phyloP scores from a whole-genome alignment of 2,888 invertebrate species.

The Eupithecia exiguata region DNA sequence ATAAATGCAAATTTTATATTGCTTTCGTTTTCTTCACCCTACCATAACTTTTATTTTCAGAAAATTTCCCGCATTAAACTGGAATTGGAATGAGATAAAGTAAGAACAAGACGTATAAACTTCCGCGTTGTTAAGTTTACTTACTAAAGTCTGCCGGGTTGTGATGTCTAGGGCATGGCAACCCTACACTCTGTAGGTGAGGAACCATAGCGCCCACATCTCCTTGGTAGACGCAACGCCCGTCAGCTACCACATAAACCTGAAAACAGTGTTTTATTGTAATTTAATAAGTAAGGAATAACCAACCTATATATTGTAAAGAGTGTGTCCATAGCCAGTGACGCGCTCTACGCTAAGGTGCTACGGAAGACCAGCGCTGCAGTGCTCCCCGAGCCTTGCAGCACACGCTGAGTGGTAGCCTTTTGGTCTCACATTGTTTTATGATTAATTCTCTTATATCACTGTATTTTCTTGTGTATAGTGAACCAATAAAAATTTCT shows the following conservation, averaged over 20 bases:
- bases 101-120: not conserved
- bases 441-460: too few species aligned
- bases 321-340: too few species aligned
- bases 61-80: not conserved
- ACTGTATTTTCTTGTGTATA: too few species aligned
- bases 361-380: too few species aligned
- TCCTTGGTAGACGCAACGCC: constrained; percentile 87
- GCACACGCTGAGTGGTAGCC: too few species aligned
- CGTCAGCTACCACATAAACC: constrained; percentile 86
- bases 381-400: too few species aligned
- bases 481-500: too few species aligned
- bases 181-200: constrained; percentile 80
- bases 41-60: not conserved
- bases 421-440: too few species aligned
- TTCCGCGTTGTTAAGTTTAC: constrained; percentile 48
- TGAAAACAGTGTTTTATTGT: too few species aligned
- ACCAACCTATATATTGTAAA: too few species aligned
- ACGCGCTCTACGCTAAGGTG: too few species aligned
- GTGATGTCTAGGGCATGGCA: constrained; percentile 86
- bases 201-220: constrained; percentile 85
- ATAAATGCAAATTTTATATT: not conserved
- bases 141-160: constrained; percentile 89
- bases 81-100: not conserved
- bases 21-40: not conserved
- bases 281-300: too few species aligned